Evolutionary conservation across 2,797 vertebrate species (phyloP).

Genomic region (Labeo calbasu): DNA sequence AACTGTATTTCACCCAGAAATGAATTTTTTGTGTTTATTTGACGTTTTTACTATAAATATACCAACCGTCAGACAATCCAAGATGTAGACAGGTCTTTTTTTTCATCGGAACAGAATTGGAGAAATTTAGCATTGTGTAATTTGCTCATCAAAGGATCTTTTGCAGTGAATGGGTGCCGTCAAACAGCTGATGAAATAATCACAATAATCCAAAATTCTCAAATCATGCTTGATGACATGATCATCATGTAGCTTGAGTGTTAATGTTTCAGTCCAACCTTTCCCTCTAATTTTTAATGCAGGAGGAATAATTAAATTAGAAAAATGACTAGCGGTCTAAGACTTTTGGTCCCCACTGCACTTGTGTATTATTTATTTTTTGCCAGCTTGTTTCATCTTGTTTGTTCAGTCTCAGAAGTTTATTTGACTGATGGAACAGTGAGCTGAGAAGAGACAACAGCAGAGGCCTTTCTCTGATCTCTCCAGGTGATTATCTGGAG

Average conservation of each 20-base stretch:
- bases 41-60: no score
- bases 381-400: background rate
- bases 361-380: background rate
- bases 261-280: background rate
- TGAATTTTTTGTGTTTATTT: no score
- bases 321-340: background rate
- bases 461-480: constrained; percentile 33
- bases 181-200: no score
- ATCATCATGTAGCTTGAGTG: background rate
- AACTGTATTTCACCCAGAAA: no score
- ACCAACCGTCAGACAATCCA: no score
- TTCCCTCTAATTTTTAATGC: background rate
- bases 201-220: no score
- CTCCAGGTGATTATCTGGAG: constrained; percentile 32
- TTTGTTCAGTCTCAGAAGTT: constrained; percentile 21
- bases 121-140: no score
- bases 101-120: no score
- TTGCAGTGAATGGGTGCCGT: no score
- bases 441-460: constrained; percentile 17
- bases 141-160: no score
- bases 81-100: no score
- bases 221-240: no score
- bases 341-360: background rate
- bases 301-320: background rate
- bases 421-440: constrained; percentile 14